A percentile compares a stretch with the other conserved stretches of the same genome.
Evolutionary conservation across 1,140 invertebrate species (phyloP).

Genomic region (Camponotus vicinus): DNA sequence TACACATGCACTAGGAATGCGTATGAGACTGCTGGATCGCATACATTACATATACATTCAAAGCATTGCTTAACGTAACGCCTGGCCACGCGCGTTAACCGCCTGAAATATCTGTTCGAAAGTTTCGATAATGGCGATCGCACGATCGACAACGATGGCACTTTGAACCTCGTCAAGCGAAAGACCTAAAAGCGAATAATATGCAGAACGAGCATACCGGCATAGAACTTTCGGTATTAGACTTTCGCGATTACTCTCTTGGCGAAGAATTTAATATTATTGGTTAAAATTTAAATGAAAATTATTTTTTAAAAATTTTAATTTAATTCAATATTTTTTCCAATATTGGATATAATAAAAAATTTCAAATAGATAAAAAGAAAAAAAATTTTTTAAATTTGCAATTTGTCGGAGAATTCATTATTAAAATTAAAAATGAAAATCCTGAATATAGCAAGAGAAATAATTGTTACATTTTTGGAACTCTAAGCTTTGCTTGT

Average conservation of each 20-base stretch:
- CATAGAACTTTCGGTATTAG: neutral
- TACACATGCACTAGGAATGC: slow-evolving; percentile 13
- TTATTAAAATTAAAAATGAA: slow-evolving; percentile 25
- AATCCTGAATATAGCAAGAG: slow-evolving; percentile 9
- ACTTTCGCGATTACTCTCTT: neutral
- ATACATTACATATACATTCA: slow-evolving; percentile 3
- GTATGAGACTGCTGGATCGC: slow-evolving; percentile 5
- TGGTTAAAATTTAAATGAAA: neutral
- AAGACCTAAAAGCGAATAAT: neutral
- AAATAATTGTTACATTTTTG: slow-evolving; percentile 41
- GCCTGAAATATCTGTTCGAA: slow-evolving; percentile 12
- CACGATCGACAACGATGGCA: neutral
- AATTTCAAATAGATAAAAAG: neutral
- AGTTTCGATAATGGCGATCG: slow-evolving; percentile 39
- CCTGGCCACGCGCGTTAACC: slow-evolving; percentile 23
- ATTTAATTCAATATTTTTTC: neutral
- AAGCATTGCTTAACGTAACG: slow-evolving; percentile 27
- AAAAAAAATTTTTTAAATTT: neutral
- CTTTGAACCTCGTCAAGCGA: neutral
- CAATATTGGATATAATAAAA: neutral
- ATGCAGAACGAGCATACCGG: neutral
- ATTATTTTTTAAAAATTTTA: neutral
- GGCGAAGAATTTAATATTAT: neutral
- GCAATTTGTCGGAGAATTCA: neutral
- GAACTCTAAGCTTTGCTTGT: neutral